These are phyloP conservation scores for Catostomus latipinnis DNA, from an alignment of 2,797 vertebrate species.

Conservation along the genomic window DNA sequence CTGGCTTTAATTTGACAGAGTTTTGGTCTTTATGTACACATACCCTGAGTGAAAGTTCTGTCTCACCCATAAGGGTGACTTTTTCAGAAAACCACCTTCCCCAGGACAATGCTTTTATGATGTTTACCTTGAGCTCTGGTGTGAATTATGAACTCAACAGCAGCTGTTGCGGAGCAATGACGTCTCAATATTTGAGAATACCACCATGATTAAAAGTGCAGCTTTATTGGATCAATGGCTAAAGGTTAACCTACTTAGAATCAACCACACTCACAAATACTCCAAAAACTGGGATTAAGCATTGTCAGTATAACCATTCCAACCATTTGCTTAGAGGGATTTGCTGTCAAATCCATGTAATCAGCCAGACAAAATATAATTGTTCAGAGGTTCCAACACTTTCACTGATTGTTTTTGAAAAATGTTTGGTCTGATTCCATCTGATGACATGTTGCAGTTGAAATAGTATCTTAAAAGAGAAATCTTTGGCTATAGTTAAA, in stretches of 20 bases:
- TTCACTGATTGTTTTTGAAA: background rate
- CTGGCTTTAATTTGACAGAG: constrained; percentile 47
- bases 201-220: constrained; percentile 11
- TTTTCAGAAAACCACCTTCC: background rate
- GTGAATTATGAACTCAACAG: constrained; percentile 5
- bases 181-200: background rate
- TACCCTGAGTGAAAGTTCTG: constrained; percentile 22
- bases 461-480: too few species aligned
- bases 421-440: background rate
- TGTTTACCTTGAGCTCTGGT: constrained; percentile 15
- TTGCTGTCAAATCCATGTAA: constrained; percentile 15
- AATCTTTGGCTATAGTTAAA: background rate
- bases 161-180: background rate
- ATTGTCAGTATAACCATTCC: background rate
- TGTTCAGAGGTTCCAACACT: background rate
- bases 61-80: background rate
- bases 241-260: constrained; percentile 9
- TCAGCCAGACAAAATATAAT: background rate
- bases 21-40: constrained; percentile 25
- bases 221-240: background rate
- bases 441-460: too few species aligned
- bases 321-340: background rate
- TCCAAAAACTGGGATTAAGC: constrained; percentile 19
- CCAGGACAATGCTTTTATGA: constrained; percentile 12
- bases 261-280: too few species aligned